Conservation (phyloP, 92 coral and sea anemone genomes). For the Zoanthus gigantus region DNA sequence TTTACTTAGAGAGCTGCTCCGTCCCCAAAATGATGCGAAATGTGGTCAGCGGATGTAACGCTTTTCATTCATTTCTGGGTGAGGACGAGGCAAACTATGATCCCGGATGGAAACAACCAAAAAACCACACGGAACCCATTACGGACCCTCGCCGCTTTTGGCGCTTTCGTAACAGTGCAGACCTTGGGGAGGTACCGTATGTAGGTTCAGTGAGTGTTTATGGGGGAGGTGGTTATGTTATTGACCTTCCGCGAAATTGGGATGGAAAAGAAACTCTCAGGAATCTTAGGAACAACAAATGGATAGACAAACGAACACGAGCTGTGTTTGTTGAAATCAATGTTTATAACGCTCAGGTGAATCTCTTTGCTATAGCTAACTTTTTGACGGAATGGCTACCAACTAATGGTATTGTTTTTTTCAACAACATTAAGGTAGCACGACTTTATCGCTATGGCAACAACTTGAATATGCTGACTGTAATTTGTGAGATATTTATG, state of each 20-base stretch:
- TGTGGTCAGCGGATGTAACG: constrained; percentile 63
- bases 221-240: constrained; percentile 91
- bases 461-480: constrained; percentile 67
- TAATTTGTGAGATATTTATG: constrained; percentile 82
- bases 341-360: constrained; percentile 88
- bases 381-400: constrained; percentile 92
- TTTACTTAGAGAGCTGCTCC: constrained; percentile 69
- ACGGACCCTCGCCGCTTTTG: constrained; percentile 67
- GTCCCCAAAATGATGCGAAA: constrained; percentile 68
- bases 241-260: constrained; percentile 55
- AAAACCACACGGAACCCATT: constrained; percentile 36
- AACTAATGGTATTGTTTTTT: constrained; percentile 77
- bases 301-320: constrained; percentile 90
- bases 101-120: constrained; percentile 66
- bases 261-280: constrained; percentile 43
- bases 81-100: constrained; percentile 81
- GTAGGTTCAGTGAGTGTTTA: constrained; percentile 77
- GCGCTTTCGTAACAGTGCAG: constrained; percentile 73
- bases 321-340: constrained; percentile 95
- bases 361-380: constrained; percentile 85
- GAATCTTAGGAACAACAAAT: constrained; percentile 60
- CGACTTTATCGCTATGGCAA: constrained; percentile 76
- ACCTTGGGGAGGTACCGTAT: constrained; percentile 79
- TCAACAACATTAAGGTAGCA: constrained; percentile 79
- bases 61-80: constrained; percentile 77